A percentile compares a stretch with the other conserved stretches of the same genome.
Conservation (phyloP, 2,113 vertebrate genomes). For the Reinhardtius hippoglossoides region DNA sequence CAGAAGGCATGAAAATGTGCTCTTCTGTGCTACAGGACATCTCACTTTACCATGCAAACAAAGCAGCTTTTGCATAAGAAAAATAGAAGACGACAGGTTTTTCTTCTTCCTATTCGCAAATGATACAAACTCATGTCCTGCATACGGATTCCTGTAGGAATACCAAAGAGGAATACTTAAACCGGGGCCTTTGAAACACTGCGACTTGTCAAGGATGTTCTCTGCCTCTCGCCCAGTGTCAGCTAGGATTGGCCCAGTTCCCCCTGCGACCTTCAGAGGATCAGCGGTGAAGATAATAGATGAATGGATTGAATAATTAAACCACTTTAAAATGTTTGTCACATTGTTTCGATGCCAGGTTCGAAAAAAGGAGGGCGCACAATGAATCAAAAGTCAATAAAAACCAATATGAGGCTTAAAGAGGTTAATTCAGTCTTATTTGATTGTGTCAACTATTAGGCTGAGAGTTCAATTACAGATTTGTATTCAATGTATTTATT, state of each 20-base stretch:
- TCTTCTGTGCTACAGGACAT: background rate
- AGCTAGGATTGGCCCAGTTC: no score
- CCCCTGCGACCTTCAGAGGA: no score
- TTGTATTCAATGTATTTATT: slow-evolving; percentile 28
- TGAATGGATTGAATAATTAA: background rate
- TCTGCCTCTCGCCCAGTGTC: no score
- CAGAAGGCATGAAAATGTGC: slow-evolving; percentile 4
- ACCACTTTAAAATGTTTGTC: background rate
- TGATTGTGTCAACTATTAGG: slow-evolving; percentile 18
- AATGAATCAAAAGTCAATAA: slow-evolving; percentile 9
- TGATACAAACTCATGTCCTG: background rate
- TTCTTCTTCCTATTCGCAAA: background rate
- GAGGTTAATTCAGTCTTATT: background rate
- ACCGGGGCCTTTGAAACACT: no score
- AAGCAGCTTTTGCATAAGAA: background rate
- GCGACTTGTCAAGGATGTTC: no score
- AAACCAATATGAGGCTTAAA: background rate
- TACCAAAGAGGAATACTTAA: no score
- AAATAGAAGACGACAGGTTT: background rate
- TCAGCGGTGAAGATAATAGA: no score
- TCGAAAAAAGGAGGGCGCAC: slow-evolving; percentile 5
- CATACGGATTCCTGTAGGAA: background rate
- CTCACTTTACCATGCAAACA: background rate
- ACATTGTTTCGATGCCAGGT: background rate
- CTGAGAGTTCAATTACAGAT: background rate